Evolutionary conservation across 2,797 vertebrate species (phyloP), one percentile per base, ranked within the genome.

Genomic region (Coregonus ussuriensis): DNA sequence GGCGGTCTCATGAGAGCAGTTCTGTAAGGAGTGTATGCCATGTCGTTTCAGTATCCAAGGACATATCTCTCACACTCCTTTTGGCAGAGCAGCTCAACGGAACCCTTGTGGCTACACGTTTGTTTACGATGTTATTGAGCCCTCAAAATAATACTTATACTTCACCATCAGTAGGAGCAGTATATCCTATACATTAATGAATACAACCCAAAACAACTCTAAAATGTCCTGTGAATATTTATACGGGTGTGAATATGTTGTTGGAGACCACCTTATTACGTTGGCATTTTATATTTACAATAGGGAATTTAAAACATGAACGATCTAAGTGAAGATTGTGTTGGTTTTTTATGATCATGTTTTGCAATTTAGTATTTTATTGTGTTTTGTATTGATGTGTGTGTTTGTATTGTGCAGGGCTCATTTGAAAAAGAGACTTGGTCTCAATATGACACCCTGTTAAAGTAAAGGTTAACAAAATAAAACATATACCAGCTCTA

Each of bases 41-140:
- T 74, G 16, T 41, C 62, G 66, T 73, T 47, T n/a, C 29, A 59
- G 62, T 74, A 41, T 41, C 59, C 37, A 47, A 41, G 72, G 35
- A 35, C 59, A 63, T 29, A 62, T 74, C 63, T 74, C 72, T 62
- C 59, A 62, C 56, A 41, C 33, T 74, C 7, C 1, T n/a, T 63
- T 63, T 63, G 56, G 56, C 72, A 74, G 33, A 74, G 41, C 41
- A 47, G 41, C 41, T 47, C 41, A 11, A 47, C 7, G 18, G 15
- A 47, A 37, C 13, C n/a, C 3, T 25, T 71, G 53, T 13, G 7
- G n/a, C 14, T 70, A 6, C 14, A 15, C 37, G n/a, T 70, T 18
- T 74, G 72, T 63, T 33, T 31, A 66, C 63, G 13, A 15, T 31
- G 25, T 5, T n/a, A 54, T 5, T 1, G 15, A 59, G n/a, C 13